Evolutionary conservation across 2,113 vertebrate species (phyloP).

Genomic region (Malurus melanocephalus): DNA sequence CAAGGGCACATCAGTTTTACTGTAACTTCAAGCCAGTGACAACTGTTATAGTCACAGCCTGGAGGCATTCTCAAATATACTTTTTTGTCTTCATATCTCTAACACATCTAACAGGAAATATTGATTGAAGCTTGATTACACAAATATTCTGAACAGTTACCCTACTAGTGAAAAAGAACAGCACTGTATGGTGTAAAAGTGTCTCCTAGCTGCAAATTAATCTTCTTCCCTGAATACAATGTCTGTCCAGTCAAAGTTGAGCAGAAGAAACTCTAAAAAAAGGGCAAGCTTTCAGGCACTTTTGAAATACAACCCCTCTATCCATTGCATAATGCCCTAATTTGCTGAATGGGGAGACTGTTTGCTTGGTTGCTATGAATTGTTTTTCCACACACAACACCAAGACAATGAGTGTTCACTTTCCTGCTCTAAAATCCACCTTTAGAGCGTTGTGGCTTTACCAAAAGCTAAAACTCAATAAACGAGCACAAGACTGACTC

Average conservation of each 20-base stretch:
- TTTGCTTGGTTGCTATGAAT: neutral
- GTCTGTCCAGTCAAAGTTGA: neutral
- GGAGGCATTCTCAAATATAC: neutral
- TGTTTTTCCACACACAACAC: neutral
- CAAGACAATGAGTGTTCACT: neutral
- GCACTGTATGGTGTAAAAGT: neutral
- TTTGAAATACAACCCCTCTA: neutral
- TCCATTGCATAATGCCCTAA: neutral
- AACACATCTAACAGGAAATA: neutral
- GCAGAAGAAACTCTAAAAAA: neutral
- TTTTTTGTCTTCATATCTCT: neutral
- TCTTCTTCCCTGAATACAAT: neutral
- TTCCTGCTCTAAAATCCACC: neutral
- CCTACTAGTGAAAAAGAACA: neutral
- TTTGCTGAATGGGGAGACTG: neutral
- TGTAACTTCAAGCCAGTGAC: neutral
- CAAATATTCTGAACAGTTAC: neutral
- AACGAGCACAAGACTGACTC: neutral
- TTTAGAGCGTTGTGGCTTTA: neutral
- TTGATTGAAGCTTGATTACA: neutral
- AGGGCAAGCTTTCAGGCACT: neutral
- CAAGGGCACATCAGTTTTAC: neutral
- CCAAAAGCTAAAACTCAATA: neutral
- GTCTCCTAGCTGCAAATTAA: slow-evolving; percentile 6
- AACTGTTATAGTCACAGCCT: neutral